Evolutionary conservation across 1,140 invertebrate species (phyloP).

Genomic region (Diabrotica virgifera): DNA sequence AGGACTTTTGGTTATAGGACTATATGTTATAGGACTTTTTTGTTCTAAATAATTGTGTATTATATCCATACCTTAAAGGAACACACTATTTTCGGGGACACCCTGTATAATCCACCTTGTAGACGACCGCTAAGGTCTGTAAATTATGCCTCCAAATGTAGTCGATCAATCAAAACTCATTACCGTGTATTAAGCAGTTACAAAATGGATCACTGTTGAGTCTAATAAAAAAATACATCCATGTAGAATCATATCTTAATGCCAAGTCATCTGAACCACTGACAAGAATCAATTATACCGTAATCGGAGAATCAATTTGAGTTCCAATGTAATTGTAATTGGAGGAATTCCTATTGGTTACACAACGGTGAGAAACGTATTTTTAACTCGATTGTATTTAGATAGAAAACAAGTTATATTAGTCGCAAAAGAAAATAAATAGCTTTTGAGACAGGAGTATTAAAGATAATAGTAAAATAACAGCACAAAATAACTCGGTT

Average conservation of each 20-base stretch:
- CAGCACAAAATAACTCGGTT: too few relatives aligned
- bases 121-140: not conserved
- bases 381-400: not conserved
- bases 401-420: too few relatives aligned
- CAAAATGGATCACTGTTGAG: slow-evolving; percentile 6
- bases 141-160: not conserved
- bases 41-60: too few relatives aligned
- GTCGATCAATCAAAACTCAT: slow-evolving; percentile 3
- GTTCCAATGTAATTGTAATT: not conserved
- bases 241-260: not conserved
- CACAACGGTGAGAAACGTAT: not conserved
- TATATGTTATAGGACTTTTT: too few relatives aligned
- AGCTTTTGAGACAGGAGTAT: too few relatives aligned
- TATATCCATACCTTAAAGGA: too few relatives aligned
- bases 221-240: not conserved
- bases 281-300: slow-evolving; percentile 6
- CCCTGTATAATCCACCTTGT: too few relatives aligned
- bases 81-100: too few relatives aligned
- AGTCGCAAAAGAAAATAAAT: too few relatives aligned
- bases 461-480: too few relatives aligned
- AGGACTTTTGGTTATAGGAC: too few relatives aligned
- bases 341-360: not conserved
- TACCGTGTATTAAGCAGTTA: not conserved
- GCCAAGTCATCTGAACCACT: slow-evolving; percentile 1
- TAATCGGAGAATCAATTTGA: slow-evolving; percentile 7